Conservation (phyloP, 92 coral and sea anemone species). For the Pocillopora grandis region DNA sequence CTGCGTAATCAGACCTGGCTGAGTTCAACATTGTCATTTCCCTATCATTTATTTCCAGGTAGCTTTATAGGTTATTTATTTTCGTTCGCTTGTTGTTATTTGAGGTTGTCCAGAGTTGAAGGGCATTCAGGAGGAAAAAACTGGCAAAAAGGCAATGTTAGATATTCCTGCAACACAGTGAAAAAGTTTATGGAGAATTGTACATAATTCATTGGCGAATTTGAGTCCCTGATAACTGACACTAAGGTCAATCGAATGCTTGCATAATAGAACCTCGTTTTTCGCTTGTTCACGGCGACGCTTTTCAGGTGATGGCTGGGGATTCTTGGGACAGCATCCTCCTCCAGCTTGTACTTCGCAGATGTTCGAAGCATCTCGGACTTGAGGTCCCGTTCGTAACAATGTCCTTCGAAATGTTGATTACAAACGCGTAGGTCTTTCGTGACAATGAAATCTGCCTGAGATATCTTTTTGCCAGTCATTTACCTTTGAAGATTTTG, state of each 20-base stretch:
- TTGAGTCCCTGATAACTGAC: too few relatives aligned
- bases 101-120: too few relatives aligned
- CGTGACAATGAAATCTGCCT: neutral
- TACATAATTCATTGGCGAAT: too few relatives aligned
- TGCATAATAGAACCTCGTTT: neutral
- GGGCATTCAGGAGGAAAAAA: too few relatives aligned
- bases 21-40: too few relatives aligned
- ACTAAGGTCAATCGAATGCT: too few relatives aligned
- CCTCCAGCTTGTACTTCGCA: neutral
- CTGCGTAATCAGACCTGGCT: too few relatives aligned
- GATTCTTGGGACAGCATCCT: slow-evolving; percentile 33
- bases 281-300: slow-evolving; percentile 25
- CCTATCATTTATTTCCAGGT: too few relatives aligned
- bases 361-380: slow-evolving; percentile 30
- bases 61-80: too few relatives aligned
- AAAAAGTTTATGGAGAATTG: rapidly evolving
- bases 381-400: slow-evolving; percentile 37
- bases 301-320: slow-evolving; percentile 18
- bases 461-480: neutral
- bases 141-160: too few relatives aligned
- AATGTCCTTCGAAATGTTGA: slow-evolving; percentile 27
- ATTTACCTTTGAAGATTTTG: neutral
- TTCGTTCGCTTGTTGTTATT: too few relatives aligned
- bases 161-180: too few relatives aligned
- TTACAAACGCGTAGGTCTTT: slow-evolving; percentile 34